These are phyloP conservation scores for Channa maculata DNA, from an alignment of 2,113 vertebrate genomes.

Conservation along the genomic window DNA sequence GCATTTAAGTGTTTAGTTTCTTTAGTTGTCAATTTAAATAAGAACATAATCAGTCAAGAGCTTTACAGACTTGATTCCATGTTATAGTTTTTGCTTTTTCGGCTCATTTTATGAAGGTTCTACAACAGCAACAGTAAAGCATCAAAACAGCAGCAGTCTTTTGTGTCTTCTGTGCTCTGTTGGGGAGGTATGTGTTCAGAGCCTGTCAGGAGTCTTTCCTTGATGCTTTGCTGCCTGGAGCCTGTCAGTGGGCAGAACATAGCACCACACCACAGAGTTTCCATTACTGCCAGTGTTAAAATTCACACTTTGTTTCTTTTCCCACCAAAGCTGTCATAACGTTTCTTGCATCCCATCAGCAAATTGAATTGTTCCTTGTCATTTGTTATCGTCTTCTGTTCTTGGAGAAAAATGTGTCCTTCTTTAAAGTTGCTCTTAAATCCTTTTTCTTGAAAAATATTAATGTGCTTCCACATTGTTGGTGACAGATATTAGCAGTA, in stretches of 20 bases:
- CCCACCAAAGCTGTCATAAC: slow-evolving; percentile 23
- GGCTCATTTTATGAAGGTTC: slow-evolving; percentile 17
- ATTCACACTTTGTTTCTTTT: slow-evolving; percentile 9
- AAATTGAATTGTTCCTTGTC: neutral
- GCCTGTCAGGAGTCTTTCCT: slow-evolving; percentile 34
- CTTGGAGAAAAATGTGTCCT: neutral
- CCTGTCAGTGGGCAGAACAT: slow-evolving; percentile 34
- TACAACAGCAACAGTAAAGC: slow-evolving; percentile 12
- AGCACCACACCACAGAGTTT: slow-evolving; percentile 20
- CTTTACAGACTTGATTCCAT: slow-evolving; percentile 15
- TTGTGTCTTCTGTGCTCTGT: slow-evolving; percentile 17
- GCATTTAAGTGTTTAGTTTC: slow-evolving; percentile 43
- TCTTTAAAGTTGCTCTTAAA: neutral
- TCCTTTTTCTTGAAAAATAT: no score
- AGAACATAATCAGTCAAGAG: slow-evolving; percentile 34
- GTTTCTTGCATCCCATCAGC: slow-evolving; percentile 17
- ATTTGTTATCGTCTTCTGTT: neutral
- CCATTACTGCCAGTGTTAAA: slow-evolving; percentile 26
- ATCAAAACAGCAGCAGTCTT: slow-evolving; percentile 19
- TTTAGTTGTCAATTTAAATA: slow-evolving; percentile 49
- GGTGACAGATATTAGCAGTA: no score
- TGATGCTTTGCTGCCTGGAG: slow-evolving; percentile 42
- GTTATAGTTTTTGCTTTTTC: slow-evolving; percentile 22
- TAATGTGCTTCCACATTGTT: no score
- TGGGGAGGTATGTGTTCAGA: slow-evolving; percentile 32